These are phyloP conservation scores for Trididemnum miniatum DNA, from an alignment of 23 tunicate genomes.

Conservation along the genomic window DNA sequence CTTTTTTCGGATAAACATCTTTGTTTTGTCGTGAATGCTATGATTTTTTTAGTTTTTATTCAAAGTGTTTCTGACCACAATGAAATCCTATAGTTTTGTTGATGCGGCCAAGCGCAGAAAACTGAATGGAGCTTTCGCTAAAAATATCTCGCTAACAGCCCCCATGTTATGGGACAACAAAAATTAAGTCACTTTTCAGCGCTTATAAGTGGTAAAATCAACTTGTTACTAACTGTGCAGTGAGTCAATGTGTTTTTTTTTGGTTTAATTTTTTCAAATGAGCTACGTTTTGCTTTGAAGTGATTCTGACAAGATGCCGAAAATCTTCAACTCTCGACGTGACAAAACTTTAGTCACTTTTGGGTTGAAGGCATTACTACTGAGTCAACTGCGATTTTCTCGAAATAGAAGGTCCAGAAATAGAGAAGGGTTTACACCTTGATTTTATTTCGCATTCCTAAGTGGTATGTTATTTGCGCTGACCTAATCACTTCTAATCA, in stretches of 20 bases:
- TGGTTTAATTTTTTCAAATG: neutral
- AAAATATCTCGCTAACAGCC: neutral
- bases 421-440: too few relatives aligned
- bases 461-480: too few relatives aligned
- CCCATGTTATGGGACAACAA: neutral
- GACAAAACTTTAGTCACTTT: neutral
- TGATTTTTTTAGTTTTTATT: too few relatives aligned
- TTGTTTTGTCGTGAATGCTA: too few relatives aligned
- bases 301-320: neutral
- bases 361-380: neutral
- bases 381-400: neutral
- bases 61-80: too few relatives aligned
- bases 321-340: neutral
- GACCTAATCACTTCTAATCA: too few relatives aligned
- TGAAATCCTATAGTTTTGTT: too few relatives aligned
- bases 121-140: neutral
- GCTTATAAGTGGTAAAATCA: neutral
- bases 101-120: neutral
- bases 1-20: too few relatives aligned
- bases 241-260: neutral
- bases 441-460: too few relatives aligned
- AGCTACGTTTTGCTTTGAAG: neutral
- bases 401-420: neutral
- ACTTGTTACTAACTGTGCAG: too few relatives aligned
- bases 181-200: too few relatives aligned